Percentiles rank a stretch among this genome's conserved stretches.
Conservation (phyloP, 2,113 vertebrate species). For the Chloropsis hardwickii region DNA sequence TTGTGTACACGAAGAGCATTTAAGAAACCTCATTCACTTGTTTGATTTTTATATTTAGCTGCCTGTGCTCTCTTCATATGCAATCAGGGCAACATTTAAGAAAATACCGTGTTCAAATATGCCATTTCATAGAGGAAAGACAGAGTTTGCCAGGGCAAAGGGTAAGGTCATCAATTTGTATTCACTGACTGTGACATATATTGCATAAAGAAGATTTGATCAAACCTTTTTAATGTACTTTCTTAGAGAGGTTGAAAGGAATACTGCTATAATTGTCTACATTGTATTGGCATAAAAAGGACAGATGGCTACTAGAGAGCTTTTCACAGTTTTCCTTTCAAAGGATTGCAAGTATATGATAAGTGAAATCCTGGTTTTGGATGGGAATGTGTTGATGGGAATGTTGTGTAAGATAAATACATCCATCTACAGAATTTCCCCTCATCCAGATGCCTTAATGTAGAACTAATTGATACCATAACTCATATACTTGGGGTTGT, state of each 20-base stretch:
- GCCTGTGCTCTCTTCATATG: neutral
- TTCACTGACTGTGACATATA: slow-evolving; percentile 27
- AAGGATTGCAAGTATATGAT: neutral
- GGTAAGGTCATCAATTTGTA: slow-evolving; percentile 38
- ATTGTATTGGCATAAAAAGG: neutral
- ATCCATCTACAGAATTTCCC: neutral
- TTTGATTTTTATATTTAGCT: slow-evolving; percentile 42
- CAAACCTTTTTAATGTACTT: slow-evolving; percentile 40
- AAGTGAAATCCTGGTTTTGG: neutral
- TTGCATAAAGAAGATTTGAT: slow-evolving; percentile 39
- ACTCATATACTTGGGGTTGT: neutral
- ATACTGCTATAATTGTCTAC: neutral
- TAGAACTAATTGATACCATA: neutral
- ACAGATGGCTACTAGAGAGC: neutral
- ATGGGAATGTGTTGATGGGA: neutral
- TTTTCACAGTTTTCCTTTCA: neutral
- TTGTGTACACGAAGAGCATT: neutral
- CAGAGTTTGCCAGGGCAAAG: slow-evolving; percentile 38
- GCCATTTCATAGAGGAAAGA: neutral
- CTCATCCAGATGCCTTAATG: neutral
- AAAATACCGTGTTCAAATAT: neutral
- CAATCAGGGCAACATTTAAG: neutral
- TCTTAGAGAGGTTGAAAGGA: slow-evolving; percentile 35
- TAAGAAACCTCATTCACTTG: slow-evolving; percentile 1
- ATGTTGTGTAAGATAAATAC: neutral